These are phyloP conservation scores for Andrena flavipes DNA, from an alignment of 2,888 invertebrate species.

Conservation along the genomic window DNA sequence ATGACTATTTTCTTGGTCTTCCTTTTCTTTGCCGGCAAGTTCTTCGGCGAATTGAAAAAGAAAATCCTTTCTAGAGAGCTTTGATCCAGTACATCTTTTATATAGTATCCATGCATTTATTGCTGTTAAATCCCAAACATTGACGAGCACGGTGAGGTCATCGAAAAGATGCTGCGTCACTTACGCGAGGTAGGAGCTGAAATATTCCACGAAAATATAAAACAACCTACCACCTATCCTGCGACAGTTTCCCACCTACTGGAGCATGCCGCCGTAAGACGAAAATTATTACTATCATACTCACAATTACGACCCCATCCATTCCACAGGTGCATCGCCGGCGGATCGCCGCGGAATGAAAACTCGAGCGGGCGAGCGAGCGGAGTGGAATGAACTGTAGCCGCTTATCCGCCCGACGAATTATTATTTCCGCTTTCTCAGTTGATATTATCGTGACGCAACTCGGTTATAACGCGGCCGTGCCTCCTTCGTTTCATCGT, in stretches of 20 bases:
- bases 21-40: background rate
- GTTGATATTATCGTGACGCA: slow-evolving; percentile 73
- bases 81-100: background rate
- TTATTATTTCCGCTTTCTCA: slow-evolving; percentile 71
- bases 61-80: background rate
- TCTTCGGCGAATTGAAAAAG: slow-evolving; percentile 8
- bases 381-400: slow-evolving; percentile 60
- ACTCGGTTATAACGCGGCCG: slow-evolving; percentile 64
- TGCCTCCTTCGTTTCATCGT: slow-evolving; percentile 55
- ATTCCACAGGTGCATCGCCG: slow-evolving; percentile 56
- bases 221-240: background rate
- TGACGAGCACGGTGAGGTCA: no score
- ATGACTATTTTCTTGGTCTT: no score
- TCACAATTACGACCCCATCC: slow-evolving; percentile 32
- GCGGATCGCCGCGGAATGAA: slow-evolving; percentile 44
- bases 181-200: no score
- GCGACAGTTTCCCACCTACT: background rate
- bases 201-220: background rate
- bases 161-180: no score
- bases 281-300: slow-evolving; percentile 43
- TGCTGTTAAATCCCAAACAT: no score
- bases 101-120: background rate
- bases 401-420: slow-evolving; percentile 66
- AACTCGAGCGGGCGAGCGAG: slow-evolving; percentile 38
- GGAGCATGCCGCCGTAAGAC: background rate